phyloP scores from a whole-genome alignment of 1,140 invertebrate genomes.

The Nasonia giraulti region DNA sequence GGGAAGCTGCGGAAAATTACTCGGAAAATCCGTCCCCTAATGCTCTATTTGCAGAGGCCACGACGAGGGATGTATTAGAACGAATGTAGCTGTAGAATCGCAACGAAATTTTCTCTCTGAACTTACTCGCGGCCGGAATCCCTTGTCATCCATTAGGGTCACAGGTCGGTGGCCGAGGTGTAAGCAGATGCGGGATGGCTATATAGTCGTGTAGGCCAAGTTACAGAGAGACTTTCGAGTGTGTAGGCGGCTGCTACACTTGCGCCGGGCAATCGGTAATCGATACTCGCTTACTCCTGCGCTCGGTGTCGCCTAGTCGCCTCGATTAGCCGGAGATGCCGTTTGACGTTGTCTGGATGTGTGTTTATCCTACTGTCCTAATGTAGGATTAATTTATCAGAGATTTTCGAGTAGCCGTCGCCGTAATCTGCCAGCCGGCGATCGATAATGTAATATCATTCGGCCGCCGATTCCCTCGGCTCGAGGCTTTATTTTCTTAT shows the following conservation, averaged over 20 bases:
- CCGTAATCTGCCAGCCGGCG: not conserved
- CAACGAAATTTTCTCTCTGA: not conserved
- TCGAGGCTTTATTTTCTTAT: not conserved
- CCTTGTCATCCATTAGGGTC: not conserved
- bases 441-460: not conserved
- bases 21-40: not conserved
- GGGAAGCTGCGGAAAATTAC: not conserved
- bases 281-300: not conserved
- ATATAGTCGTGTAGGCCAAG: too few relatives aligned
- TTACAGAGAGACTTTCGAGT: not conserved
- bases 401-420: not conserved
- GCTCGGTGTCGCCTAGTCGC: not conserved
- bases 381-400: not conserved
- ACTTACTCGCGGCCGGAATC: too few relatives aligned
- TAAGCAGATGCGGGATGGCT: not conserved
- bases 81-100: not conserved
- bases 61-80: not conserved
- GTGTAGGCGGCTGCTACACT: not conserved
- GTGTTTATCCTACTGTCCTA: not conserved
- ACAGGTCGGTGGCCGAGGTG: not conserved
- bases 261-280: slow-evolving; percentile 4
- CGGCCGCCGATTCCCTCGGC: not conserved
- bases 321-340: not conserved
- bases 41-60: not conserved
- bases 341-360: not conserved